Evolutionary conservation across 2,888 invertebrate species (phyloP).

Genomic region (Trichopria drosophilae): DNA sequence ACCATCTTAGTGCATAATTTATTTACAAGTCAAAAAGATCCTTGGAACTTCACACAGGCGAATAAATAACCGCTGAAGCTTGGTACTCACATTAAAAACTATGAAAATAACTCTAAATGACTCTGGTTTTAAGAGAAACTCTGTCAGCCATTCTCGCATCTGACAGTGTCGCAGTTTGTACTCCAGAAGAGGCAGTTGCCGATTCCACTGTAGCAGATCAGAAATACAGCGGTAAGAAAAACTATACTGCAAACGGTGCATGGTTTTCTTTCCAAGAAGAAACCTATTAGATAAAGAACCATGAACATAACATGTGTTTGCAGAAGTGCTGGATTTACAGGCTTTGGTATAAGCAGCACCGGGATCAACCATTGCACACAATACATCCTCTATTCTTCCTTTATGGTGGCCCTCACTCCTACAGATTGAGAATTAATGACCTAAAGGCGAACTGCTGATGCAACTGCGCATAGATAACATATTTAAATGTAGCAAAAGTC

Average conservation of each 20-base stretch:
- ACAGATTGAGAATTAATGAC: too few species aligned
- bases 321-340: constrained; percentile 92
- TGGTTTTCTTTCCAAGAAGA: constrained; percentile 94
- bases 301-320: constrained; percentile 98
- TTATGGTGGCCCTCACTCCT: constrained; percentile 6
- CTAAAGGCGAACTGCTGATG: too few species aligned
- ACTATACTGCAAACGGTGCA: constrained; percentile 97
- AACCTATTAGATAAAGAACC: constrained; percentile 92
- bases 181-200: constrained; percentile 95
- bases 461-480: too few species aligned
- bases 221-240: constrained; percentile 88
- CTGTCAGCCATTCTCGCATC: constrained; percentile 50
- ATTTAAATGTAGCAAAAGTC: too few species aligned
- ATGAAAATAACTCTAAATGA: constrained; percentile 24
- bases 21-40: too few species aligned
- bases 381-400: constrained; percentile 69
- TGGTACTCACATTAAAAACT: constrained; percentile 24
- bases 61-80: too few species aligned
- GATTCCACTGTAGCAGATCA: constrained; percentile 94
- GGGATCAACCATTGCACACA: constrained; percentile 97
- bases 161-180: constrained; percentile 69
- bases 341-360: constrained; percentile 95
- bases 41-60: too few species aligned
- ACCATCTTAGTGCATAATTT: too few species aligned
- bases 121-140: constrained; percentile 12